Percentiles rank a stretch among this genome's conserved stretches.
Conservation (phyloP, 2,113 vertebrate genomes). For the Gavia stellata region DNA sequence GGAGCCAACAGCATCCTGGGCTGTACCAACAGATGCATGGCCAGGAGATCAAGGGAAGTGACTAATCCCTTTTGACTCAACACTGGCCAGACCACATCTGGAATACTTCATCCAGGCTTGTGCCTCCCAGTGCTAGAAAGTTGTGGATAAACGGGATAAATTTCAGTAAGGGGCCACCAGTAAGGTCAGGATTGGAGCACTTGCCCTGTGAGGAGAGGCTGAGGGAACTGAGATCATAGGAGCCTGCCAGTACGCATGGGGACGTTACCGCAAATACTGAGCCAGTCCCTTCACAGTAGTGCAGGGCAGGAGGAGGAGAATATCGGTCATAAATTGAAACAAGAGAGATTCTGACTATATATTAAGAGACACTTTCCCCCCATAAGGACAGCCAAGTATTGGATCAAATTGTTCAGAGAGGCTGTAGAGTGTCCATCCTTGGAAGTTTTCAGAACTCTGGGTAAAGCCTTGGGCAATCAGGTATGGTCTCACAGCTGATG, state of each 20-base stretch:
- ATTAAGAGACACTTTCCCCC: neutral
- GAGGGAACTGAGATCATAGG: neutral
- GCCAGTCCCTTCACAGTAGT: neutral
- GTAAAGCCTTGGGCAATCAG: neutral
- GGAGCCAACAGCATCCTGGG: neutral
- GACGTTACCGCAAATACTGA: neutral
- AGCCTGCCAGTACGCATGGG: neutral
- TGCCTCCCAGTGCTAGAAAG: neutral
- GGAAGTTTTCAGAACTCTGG: neutral
- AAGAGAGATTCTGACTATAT: neutral
- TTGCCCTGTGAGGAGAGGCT: neutral
- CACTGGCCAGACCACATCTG: neutral
- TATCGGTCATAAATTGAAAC: neutral
- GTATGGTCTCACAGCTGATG: neutral
- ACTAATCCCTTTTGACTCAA: neutral
- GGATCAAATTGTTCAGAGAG: neutral
- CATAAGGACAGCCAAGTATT: neutral
- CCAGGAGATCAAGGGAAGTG: neutral
- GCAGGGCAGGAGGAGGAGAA: neutral
- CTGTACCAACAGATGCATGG: neutral
- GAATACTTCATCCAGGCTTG: neutral
- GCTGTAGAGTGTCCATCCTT: neutral
- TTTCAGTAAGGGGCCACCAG: neutral
- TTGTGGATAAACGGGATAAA: neutral
- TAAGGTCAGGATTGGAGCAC: neutral